These are phyloP conservation scores for Hiodon tergisus DNA, from an alignment of 2,113 vertebrate genomes.

Conservation along the genomic window DNA sequence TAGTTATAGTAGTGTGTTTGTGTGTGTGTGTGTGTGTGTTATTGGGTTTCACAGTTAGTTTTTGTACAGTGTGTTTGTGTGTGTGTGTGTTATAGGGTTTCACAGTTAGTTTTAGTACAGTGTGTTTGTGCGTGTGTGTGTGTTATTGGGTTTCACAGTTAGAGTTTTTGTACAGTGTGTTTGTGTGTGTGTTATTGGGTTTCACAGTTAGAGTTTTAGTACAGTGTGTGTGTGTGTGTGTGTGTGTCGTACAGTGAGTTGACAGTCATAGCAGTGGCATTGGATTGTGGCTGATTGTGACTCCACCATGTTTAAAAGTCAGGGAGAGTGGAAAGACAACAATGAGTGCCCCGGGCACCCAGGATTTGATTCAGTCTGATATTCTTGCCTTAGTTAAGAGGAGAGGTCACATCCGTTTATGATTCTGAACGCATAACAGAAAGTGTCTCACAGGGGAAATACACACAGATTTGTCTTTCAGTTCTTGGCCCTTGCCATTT, in stretches of 20 bases:
- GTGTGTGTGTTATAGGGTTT: not conserved
- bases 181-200: not conserved
- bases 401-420: slow-evolving; percentile 20
- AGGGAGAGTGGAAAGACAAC: not conserved
- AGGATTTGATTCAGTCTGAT: not conserved
- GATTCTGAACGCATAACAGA: not conserved
- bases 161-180: not conserved
- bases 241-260: not conserved
- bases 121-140: not conserved
- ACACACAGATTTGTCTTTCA: slow-evolving; percentile 9
- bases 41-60: too few relatives aligned
- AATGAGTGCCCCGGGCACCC: not conserved
- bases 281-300: too few relatives aligned
- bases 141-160: not conserved
- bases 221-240: not conserved
- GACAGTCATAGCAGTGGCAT: not conserved
- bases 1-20: too few relatives aligned
- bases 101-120: not conserved
- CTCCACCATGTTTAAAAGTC: not conserved
- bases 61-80: not conserved
- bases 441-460: not conserved
- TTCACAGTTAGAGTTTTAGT: too few relatives aligned
- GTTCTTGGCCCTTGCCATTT: slow-evolving; percentile 13
- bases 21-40: slow-evolving; percentile 5
- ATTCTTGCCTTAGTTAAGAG: slow-evolving; percentile 1